These are phyloP conservation scores for Musca vetustissima DNA, from an alignment of 1,140 invertebrate genomes.

Conservation along the genomic window DNA sequence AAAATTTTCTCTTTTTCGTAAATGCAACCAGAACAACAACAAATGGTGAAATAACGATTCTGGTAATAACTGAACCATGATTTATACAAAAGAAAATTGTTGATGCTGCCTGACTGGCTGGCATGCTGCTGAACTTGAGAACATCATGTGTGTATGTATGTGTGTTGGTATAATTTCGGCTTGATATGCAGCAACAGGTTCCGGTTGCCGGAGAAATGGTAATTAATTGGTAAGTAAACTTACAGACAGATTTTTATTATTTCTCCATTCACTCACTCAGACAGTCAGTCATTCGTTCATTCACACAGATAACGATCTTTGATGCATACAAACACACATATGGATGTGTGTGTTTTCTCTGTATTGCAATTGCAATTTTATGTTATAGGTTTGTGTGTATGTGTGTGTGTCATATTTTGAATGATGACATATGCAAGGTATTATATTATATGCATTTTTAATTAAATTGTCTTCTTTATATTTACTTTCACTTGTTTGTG, in stretches of 20 bases:
- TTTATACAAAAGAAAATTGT: neutral
- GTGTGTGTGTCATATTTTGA: neutral
- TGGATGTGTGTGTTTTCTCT: neutral
- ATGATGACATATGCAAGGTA: neutral
- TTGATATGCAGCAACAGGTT: constrained; percentile 16
- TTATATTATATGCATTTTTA: constrained; percentile 19
- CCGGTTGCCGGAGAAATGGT: constrained; percentile 11
- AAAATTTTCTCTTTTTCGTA: too few relatives aligned
- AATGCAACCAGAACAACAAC: neutral
- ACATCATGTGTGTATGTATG: too few relatives aligned
- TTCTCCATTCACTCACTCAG: too few relatives aligned
- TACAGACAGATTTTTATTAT: too few relatives aligned
- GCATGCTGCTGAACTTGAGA: too few relatives aligned
- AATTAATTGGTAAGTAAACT: constrained; percentile 20
- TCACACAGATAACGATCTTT: neutral
- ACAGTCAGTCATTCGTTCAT: neutral
- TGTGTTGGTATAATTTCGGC: neutral
- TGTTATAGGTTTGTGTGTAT: neutral
- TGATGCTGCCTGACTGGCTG: neutral
- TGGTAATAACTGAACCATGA: neutral
- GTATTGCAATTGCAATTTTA: too few relatives aligned
- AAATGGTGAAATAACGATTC: neutral
- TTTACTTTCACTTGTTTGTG: neutral
- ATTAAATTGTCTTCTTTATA: constrained; percentile 11
- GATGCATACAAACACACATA: neutral